Percentiles rank a stretch among this genome's conserved stretches.
Evolutionary conservation across 2,113 vertebrate species (phyloP).

Genomic region (Brevimyrus niger): DNA sequence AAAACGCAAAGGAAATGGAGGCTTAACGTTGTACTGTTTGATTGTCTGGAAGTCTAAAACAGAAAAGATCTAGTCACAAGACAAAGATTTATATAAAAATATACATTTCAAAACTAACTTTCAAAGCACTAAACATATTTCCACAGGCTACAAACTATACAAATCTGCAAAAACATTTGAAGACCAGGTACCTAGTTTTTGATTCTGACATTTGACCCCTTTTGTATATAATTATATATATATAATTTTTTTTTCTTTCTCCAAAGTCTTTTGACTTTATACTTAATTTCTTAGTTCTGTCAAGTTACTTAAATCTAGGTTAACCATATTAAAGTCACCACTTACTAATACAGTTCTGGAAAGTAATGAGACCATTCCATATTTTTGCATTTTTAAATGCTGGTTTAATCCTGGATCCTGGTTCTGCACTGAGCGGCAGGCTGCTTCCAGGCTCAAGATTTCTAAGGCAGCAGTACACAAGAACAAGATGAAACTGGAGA

Average conservation of each 20-base stretch:
- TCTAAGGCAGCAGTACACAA: neutral
- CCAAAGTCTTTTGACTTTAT: neutral
- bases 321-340: neutral
- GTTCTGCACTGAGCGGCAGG: neutral
- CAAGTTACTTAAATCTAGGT: neutral
- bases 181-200: neutral
- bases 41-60: constrained; percentile 21
- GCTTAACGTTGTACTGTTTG: neutral
- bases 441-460: neutral
- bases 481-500: neutral
- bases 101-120: neutral
- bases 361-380: neutral
- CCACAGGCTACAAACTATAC: neutral
- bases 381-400: neutral
- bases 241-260: too few relatives aligned
- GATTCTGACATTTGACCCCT: neutral
- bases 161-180: neutral
- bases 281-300: neutral
- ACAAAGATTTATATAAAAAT: constrained; percentile 18
- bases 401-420: neutral
- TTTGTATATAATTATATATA: neutral
- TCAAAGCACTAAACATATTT: neutral
- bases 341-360: neutral
- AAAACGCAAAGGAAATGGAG: neutral
- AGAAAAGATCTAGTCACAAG: neutral